These are phyloP conservation scores for Montifringilla adamsi DNA, from an alignment of 2,113 vertebrate genomes.

Conservation along the genomic window DNA sequence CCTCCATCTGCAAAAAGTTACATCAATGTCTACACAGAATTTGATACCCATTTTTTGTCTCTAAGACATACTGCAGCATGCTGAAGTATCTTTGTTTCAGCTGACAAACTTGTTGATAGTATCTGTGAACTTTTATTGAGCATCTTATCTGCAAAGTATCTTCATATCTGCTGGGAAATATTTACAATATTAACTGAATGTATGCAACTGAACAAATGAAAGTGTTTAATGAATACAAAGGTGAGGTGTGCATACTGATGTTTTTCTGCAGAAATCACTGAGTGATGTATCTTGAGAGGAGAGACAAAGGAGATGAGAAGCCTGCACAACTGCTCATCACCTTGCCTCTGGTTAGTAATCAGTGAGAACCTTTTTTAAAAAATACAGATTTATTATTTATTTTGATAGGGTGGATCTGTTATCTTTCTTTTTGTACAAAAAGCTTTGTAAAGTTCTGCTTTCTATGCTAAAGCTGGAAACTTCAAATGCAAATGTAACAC, in stretches of 20 bases:
- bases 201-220: not conserved
- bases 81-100: not conserved
- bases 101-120: not conserved
- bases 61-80: not conserved
- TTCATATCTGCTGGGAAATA: not conserved
- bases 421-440: not conserved
- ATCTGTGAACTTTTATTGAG: not conserved
- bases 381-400: not conserved
- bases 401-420: not conserved
- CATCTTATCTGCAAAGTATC: not conserved
- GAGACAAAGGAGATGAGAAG: not conserved
- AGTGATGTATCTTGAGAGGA: not conserved
- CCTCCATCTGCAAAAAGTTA: not conserved
- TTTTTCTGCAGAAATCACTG: not conserved
- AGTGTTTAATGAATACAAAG: not conserved
- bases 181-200: not conserved
- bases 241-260: not conserved
- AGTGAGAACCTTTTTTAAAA: not conserved
- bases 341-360: not conserved
- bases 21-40: not conserved
- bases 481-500: not conserved
- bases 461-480: not conserved
- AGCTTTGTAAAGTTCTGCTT: not conserved
- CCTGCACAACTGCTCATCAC: not conserved
- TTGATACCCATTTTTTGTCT: not conserved